phyloP scores from a whole-genome alignment of 2,888 invertebrate species.

The Acronicta aceris region DNA sequence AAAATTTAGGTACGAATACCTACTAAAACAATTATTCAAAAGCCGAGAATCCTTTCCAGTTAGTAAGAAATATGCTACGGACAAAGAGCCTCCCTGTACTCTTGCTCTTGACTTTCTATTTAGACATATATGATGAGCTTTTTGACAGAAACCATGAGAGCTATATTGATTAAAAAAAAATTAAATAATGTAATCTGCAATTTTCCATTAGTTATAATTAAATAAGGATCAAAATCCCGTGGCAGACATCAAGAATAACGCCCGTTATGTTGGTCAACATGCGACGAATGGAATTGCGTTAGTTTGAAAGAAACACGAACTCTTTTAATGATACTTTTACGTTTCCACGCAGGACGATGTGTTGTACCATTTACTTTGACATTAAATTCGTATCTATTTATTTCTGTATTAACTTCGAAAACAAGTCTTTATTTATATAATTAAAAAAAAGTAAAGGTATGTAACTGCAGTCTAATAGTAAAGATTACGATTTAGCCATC shows the following conservation, averaged over 20 bases:
- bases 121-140: no score
- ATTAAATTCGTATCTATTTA: slow-evolving; percentile 28
- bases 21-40: no score
- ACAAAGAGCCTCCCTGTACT: no score
- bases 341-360: slow-evolving; percentile 7
- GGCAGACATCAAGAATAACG: slow-evolving; percentile 11
- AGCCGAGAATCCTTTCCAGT: no score
- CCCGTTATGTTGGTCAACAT: slow-evolving; percentile 45
- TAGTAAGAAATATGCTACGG: no score
- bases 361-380: slow-evolving; percentile 24
- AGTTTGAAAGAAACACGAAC: slow-evolving; percentile 71
- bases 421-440: background rate
- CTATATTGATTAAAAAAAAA: no score
- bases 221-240: slow-evolving; percentile 12
- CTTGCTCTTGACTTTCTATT: no score
- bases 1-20: no score
- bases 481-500: background rate
- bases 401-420: slow-evolving; percentile 18
- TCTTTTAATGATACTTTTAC: slow-evolving; percentile 33
- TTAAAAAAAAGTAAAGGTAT: no score
- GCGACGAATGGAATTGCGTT: slow-evolving; percentile 67
- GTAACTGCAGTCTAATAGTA: background rate
- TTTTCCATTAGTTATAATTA: background rate
- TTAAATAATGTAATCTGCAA: no score
- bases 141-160: no score